A percentile compares a stretch with the other conserved stretches of the same genome.
Conservation (phyloP, 1,140 invertebrate species). For the Ladona fulva region DNA sequence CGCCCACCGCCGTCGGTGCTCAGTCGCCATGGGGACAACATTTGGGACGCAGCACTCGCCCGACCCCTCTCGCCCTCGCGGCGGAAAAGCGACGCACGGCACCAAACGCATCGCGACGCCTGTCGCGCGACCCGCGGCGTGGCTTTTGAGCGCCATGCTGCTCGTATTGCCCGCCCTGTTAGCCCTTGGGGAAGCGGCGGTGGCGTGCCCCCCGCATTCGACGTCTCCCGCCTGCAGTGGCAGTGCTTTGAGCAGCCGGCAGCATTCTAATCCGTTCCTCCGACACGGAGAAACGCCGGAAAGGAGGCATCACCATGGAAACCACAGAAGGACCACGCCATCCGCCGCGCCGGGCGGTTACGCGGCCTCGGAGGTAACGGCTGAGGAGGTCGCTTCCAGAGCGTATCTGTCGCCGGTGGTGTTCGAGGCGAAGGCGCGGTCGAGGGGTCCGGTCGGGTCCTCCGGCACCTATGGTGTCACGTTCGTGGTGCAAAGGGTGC, state of each 20-base stretch:
- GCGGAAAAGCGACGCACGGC: background rate
- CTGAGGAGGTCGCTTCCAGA: conserved; percentile 47
- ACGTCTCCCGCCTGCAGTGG: background rate
- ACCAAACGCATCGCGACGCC: too few relatives aligned
- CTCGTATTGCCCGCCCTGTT: background rate
- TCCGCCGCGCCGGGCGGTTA: conserved; percentile 31
- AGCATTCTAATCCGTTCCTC: too few relatives aligned
- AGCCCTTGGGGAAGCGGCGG: background rate
- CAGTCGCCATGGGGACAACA: background rate
- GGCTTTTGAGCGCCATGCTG: background rate
- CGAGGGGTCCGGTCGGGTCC: conserved; percentile 44
- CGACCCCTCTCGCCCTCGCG: background rate
- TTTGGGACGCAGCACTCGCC: background rate
- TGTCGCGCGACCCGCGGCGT: background rate
- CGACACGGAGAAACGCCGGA: conserved; percentile 22
- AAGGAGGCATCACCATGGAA: conserved; percentile 32
- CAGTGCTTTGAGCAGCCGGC: too few relatives aligned
- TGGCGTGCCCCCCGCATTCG: background rate
- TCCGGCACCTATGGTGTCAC: conserved; percentile 51
- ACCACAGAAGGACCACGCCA: conserved; percentile 34
- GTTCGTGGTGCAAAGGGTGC: conserved; percentile 52
- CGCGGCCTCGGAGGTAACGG: conserved; percentile 43
- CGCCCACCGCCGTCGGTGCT: background rate
- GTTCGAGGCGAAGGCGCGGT: conserved; percentile 53
- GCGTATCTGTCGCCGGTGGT: conserved; percentile 51